These are phyloP conservation scores for Congeria kusceri DNA, from an alignment of 2,888 invertebrate genomes.

Conservation along the genomic window DNA sequence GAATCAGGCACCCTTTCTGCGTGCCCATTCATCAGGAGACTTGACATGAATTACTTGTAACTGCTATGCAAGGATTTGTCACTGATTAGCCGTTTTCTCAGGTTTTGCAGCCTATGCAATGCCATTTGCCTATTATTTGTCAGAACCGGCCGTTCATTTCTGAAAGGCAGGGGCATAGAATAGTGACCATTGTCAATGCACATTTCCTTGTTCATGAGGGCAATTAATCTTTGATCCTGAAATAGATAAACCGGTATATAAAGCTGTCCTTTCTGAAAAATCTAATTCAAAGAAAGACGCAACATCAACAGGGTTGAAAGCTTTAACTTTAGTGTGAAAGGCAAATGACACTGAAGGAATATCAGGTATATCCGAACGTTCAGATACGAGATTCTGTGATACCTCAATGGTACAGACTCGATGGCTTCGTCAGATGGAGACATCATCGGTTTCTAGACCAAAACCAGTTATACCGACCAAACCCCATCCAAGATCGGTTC, in stretches of 20 bases:
- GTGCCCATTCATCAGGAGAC: conserved; percentile 18
- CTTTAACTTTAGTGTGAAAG: background rate
- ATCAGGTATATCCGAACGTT: background rate
- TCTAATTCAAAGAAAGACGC: conserved; percentile 24
- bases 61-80: conserved; percentile 13
- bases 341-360: conserved; percentile 10
- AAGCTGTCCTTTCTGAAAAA: background rate
- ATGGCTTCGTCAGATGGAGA: conserved; percentile 23
- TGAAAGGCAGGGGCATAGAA: conserved; percentile 49
- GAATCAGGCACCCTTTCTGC: conserved; percentile 22
- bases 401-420: conserved; percentile 13
- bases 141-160: background rate
- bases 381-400: background rate
- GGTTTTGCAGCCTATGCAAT: conserved; percentile 5
- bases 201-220: conserved; percentile 5
- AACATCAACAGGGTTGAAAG: background rate
- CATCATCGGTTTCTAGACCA: background rate
- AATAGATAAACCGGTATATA: background rate
- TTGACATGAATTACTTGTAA: conserved; percentile 24
- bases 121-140: conserved; percentile 43
- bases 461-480: conserved; percentile 36
- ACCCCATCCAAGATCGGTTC: conserved; percentile 59
- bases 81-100: background rate
- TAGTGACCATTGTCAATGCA: conserved; percentile 23
- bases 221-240: conserved; percentile 16